phyloP scores from a whole-genome alignment of 2,113 vertebrate genomes.

The Galeopterus variegatus region DNA sequence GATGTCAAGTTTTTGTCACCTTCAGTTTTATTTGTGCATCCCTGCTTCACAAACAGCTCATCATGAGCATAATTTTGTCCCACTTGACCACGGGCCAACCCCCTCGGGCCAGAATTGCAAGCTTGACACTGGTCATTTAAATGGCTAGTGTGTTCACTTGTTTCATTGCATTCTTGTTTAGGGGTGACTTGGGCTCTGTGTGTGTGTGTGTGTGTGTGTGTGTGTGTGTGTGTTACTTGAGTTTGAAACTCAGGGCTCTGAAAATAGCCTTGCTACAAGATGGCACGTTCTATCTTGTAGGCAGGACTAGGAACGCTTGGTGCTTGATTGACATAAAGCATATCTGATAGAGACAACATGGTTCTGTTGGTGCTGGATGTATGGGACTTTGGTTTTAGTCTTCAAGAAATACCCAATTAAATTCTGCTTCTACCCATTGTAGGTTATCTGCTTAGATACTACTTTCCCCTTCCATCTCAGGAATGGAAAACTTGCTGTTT shows the following conservation, averaged over 20 bases:
- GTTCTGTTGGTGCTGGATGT: constrained; percentile 18
- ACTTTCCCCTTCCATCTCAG: background rate
- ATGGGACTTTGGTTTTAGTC: background rate
- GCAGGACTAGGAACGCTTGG: background rate
- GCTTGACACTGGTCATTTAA: constrained; percentile 13
- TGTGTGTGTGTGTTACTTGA: background rate
- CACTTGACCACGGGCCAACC: constrained; percentile 1
- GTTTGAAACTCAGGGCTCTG: constrained; percentile 37
- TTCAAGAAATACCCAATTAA: constrained; percentile 7
- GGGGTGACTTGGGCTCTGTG: background rate
- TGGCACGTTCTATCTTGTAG: constrained; percentile 16
- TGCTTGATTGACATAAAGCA: constrained; percentile 17
- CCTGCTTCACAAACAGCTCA: constrained; percentile 46
- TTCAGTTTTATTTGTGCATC: constrained; percentile 52
- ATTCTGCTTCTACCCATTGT: background rate
- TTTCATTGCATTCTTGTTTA: background rate
- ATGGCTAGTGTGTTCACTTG: background rate
- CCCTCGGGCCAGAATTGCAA: background rate
- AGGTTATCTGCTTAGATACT: background rate
- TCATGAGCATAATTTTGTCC: background rate
- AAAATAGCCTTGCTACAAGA: constrained; percentile 14
- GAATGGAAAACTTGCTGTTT: background rate
- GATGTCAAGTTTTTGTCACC: constrained; percentile 60
- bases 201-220: background rate
- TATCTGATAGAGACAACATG: constrained; percentile 30